Percentiles rank a stretch among this genome's conserved stretches.
These are phyloP conservation scores for Fringilla coelebs DNA, from an alignment of 2,797 vertebrate species.

Conservation along the genomic window DNA sequence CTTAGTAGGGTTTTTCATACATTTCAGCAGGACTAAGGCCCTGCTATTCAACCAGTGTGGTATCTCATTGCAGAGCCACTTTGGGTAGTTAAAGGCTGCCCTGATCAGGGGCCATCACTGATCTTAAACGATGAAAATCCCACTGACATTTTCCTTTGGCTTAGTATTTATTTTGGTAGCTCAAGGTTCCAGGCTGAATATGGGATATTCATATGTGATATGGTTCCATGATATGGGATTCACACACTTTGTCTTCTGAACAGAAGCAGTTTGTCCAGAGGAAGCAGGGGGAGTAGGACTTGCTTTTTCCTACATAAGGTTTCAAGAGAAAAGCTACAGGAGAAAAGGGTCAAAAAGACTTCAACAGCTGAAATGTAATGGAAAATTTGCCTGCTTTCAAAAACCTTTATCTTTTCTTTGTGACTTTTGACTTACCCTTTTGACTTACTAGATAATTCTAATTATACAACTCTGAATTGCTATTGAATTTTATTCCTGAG, in stretches of 20 bases:
- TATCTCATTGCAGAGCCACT: neutral
- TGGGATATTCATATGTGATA: neutral
- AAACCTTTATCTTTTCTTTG: neutral
- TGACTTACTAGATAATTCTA: neutral
- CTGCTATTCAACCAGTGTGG: neutral
- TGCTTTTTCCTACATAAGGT: neutral
- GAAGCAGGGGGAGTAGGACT: neutral
- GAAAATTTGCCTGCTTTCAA: neutral
- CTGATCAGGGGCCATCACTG: neutral
- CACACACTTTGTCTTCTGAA: neutral
- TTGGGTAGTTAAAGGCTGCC: neutral
- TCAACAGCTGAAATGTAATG: fast-evolving
- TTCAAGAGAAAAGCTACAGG: neutral
- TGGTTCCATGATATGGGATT: neutral
- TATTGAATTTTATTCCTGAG: neutral
- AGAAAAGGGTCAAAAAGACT: neutral
- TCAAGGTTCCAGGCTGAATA: neutral
- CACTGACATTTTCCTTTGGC: neutral
- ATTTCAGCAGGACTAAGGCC: neutral
- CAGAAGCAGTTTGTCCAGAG: neutral
- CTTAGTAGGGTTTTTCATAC: neutral
- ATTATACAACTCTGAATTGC: neutral
- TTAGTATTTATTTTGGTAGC: neutral
- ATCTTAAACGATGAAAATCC: neutral
- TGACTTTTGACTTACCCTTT: neutral